Evolutionary conservation across 2,797 vertebrate genomes (phyloP).

Genomic region (Lophius americanus): DNA sequence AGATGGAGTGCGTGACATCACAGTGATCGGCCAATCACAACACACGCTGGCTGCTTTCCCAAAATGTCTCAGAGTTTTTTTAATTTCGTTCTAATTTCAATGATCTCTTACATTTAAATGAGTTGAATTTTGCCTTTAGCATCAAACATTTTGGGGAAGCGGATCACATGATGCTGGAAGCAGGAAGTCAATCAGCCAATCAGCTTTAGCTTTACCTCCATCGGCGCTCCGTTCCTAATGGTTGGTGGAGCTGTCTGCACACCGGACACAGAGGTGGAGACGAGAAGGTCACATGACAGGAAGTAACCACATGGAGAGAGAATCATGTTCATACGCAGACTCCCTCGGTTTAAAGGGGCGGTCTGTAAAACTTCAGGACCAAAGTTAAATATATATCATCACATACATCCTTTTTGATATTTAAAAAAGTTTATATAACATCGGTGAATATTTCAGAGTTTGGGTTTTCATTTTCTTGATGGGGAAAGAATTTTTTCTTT

Average conservation of each 20-base stretch:
- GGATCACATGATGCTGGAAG: conserved; percentile 53
- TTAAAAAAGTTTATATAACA: no score
- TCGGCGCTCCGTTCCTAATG: conserved; percentile 84
- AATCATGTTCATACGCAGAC: neutral
- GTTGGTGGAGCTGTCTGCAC: conserved; percentile 90
- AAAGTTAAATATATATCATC: no score
- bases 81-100: neutral
- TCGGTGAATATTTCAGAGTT: no score
- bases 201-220: conserved; percentile 87
- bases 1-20: conserved; percentile 48
- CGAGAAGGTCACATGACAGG: conserved; percentile 15
- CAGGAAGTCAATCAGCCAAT: conserved; percentile 67
- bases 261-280: conserved; percentile 88
- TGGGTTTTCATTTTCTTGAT: no score
- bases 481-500: no score
- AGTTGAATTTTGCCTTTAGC: neutral
- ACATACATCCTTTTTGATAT: no score
- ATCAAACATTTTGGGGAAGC: conserved; percentile 61
- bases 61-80: conserved; percentile 44
- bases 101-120: neutral
- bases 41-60: conserved; percentile 59
- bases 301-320: no score
- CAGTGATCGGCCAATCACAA: conserved; percentile 65
- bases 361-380: no score
- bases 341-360: no score